Evolutionary conservation across 2,797 vertebrate species (phyloP).

Genomic region (Sciurus carolinensis): DNA sequence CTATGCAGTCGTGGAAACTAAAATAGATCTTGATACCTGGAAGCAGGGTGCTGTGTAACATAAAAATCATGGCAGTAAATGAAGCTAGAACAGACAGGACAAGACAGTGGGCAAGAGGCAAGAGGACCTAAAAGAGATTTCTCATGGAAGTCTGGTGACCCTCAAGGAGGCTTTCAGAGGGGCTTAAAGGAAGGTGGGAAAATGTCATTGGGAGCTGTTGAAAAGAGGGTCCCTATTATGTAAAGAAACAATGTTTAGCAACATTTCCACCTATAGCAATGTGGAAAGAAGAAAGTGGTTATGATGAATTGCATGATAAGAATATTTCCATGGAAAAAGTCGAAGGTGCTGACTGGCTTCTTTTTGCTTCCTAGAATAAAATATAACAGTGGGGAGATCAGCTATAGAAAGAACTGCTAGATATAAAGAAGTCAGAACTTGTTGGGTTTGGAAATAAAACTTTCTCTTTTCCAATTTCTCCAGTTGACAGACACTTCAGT

Average conservation of each 20-base stretch:
- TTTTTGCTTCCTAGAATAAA: constrained; percentile 53
- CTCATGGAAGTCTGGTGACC: background rate
- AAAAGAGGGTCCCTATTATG: background rate
- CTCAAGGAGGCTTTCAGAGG: background rate
- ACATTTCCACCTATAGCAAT: background rate
- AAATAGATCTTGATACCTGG: constrained; percentile 51
- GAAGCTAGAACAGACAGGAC: background rate
- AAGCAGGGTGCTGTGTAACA: background rate
- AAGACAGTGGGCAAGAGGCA: background rate
- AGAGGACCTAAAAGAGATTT: background rate
- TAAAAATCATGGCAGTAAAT: background rate
- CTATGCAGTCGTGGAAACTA: background rate
- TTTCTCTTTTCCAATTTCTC: constrained; percentile 65
- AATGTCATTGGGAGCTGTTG: background rate
- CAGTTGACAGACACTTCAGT: constrained; percentile 62
- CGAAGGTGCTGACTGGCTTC: background rate
- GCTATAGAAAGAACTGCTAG: constrained; percentile 67
- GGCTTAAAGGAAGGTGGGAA: background rate
- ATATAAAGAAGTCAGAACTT: constrained; percentile 59
- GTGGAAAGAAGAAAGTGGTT: constrained; percentile 14
- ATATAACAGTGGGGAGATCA: constrained; percentile 22
- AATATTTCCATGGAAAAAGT: background rate
- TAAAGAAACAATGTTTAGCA: background rate
- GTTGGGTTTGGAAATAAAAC: constrained; percentile 70
- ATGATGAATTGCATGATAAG: background rate